A percentile compares a stretch with the other conserved stretches of the same genome.
phyloP scores from a whole-genome alignment of 2,113 vertebrate genomes.

The human region GRCh38 chr4:4848501-4849000 shows the following conservation, averaged over 20 bases:
- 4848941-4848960: rapidly evolving
- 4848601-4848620: background rate
- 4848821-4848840: background rate
- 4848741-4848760: no score
- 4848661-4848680: background rate
- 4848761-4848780: background rate
- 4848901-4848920: background rate
- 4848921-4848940: rapidly evolving
- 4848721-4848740: background rate
- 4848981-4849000: background rate
- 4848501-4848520: background rate
- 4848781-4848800: background rate
- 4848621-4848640: background rate
- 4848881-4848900: no score
- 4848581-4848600: rapidly evolving
- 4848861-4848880: background rate
- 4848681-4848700: background rate
- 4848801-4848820: background rate
- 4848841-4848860: background rate
- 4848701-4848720: background rate
- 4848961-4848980: background rate
- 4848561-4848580: rapidly evolving
- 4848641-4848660: rapidly evolving
- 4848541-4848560: background rate
- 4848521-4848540: background rate